Evolutionary conservation across 2,113 vertebrate species (phyloP), one percentile per base, ranked within the genome.

Genomic region (Toxotes chatareus): DNA sequence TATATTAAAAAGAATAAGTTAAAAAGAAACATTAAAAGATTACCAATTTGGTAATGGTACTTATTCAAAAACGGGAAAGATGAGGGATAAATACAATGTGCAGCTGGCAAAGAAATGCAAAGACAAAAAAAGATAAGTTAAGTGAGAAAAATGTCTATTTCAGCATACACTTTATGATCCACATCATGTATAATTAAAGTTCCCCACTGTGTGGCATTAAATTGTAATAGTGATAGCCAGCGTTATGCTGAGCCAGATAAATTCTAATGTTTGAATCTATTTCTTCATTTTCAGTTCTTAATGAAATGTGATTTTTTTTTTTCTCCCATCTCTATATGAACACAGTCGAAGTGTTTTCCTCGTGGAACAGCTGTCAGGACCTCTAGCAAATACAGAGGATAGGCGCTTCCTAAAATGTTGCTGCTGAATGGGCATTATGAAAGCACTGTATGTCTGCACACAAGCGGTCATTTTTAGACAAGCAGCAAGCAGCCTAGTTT

Each of bases 161-260:
- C 86, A 86, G 83, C 92, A 91, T 38, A 82, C 70, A 83, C 56
- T 79, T 88, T 76, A 86, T 83, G 80, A 83, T 85, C 75, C 78
- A 79, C 78, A 86, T 84, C 85, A 83, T 92, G 57, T 84, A 87
- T 92, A 90, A 92, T 91, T 92, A 80, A 90, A 90, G 71, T 49
- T 44, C 63, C 77, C 78, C 67, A 77, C 77, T 85, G 61, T 83
- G 75, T 88, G 57, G 53, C 70, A 90, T 88, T 91, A 85, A 89
- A 86, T 75, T 81, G 73, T 91, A 77, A 86, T 88, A 82, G 53
- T 27, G 27, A 73, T 38, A 73, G 59, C 23, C 49, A 55, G 55
- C 68, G 79, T 84, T 77, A 76, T 79, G 88, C 86, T 91, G 82
- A 91, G 76, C 61, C 59, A 62, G 79, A 72, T 72, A 53, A 82